phyloP scores from a whole-genome alignment of 2,797 vertebrate genomes.

The Hephaestus fuliginosus region DNA sequence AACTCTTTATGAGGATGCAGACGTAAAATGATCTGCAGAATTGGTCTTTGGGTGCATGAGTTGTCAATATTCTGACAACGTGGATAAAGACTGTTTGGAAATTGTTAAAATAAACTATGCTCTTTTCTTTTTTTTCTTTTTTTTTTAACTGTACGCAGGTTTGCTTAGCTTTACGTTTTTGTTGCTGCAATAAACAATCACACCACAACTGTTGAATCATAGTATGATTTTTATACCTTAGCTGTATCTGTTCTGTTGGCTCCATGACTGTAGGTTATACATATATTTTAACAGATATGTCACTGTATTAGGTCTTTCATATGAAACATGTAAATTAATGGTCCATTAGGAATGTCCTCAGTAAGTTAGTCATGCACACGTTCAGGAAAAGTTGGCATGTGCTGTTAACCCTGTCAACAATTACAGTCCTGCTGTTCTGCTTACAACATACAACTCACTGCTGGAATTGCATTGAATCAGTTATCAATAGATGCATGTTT shows the following conservation, averaged over 20 bases:
- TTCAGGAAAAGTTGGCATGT: background rate
- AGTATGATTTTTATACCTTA: background rate
- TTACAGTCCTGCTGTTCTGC: background rate
- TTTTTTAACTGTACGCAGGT: conserved; percentile 42
- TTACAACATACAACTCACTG: background rate
- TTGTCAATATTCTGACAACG: background rate
- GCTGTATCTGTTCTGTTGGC: background rate
- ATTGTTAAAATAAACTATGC: conserved; percentile 15
- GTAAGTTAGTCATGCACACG: background rate
- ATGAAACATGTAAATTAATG: background rate
- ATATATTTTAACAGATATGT: background rate
- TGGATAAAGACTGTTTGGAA: conserved; percentile 11
- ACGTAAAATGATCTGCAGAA: background rate
- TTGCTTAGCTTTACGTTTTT: conserved; percentile 41
- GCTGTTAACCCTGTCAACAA: background rate
- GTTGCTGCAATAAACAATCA: conserved; percentile 81
- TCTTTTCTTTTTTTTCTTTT: no score
- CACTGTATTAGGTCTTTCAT: background rate
- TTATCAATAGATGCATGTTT: no score
- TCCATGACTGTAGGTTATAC: background rate
- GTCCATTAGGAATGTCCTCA: background rate
- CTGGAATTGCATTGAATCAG: background rate
- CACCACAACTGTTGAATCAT: conserved; percentile 32
- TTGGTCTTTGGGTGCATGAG: background rate
- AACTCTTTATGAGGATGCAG: background rate